phyloP scores from a whole-genome alignment of 1,140 invertebrate genomes.

The Lethocerus indicus region DNA sequence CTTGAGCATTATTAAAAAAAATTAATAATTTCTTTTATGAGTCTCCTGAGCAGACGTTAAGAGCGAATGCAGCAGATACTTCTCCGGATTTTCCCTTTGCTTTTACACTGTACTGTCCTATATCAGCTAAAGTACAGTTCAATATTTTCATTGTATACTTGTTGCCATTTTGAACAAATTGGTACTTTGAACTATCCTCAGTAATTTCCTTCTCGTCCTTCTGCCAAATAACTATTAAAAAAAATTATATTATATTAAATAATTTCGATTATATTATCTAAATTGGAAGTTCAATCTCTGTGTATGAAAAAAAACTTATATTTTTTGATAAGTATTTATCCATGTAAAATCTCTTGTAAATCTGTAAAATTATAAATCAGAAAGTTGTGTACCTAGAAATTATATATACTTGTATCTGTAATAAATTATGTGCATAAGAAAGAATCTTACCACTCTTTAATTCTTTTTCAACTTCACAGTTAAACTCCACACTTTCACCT shows the following conservation, averaged over 20 bases:
- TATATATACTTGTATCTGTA: background rate
- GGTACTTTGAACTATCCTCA: constrained; percentile 54
- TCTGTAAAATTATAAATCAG: background rate
- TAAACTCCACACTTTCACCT: constrained; percentile 64
- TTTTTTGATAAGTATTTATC: background rate
- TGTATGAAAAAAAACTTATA: background rate
- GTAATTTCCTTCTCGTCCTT: constrained; percentile 79
- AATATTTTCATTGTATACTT: constrained; percentile 58
- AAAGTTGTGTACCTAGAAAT: background rate
- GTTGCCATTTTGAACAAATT: constrained; percentile 60
- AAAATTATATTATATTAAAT: constrained; percentile 9
- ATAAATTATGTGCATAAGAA: background rate
- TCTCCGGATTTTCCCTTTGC: constrained; percentile 73
- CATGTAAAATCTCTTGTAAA: background rate
- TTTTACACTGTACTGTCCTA: constrained; percentile 77
- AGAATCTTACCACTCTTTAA: constrained; percentile 38
- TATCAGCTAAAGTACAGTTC: constrained; percentile 56
- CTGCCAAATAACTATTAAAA: constrained; percentile 51
- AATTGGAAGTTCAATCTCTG: background rate
- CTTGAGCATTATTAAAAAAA: too few species aligned
- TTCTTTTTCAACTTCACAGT: constrained; percentile 54
- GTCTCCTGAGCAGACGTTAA: too few species aligned
- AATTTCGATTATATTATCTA: background rate
- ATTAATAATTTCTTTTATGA: too few species aligned
- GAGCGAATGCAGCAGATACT: constrained; percentile 62